Conservation (phyloP, 1,140 invertebrate species). For the Danaus plexippus region DNA sequence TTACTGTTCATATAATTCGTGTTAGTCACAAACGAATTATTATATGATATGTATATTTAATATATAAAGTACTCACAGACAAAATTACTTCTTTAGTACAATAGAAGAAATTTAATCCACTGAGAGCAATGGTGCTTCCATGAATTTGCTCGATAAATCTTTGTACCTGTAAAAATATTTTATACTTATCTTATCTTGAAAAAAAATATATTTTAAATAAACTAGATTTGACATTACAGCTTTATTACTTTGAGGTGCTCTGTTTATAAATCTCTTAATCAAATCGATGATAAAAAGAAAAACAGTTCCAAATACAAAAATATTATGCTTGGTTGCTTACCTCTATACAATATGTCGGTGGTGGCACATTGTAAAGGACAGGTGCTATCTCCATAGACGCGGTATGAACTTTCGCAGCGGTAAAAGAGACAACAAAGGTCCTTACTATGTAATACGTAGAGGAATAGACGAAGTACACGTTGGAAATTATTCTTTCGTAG, state of each 20-base stretch:
- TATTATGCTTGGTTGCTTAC: slow-evolving; percentile 40
- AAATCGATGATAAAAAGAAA: too few species aligned
- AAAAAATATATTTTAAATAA: too few species aligned
- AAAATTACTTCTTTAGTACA: slow-evolving; percentile 74
- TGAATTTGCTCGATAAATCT: slow-evolving; percentile 75
- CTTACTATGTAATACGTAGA: slow-evolving; percentile 74
- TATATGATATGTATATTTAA: slow-evolving; percentile 2
- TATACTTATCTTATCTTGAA: slow-evolving; percentile 1
- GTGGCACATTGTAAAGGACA: slow-evolving; percentile 74
- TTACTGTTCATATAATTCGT: not conserved
- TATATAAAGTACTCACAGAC: slow-evolving; percentile 62
- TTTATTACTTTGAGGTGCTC: too few species aligned
- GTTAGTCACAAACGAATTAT: not conserved
- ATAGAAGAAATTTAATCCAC: slow-evolving; percentile 76
- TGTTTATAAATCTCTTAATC: too few species aligned
- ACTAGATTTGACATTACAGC: too few species aligned
- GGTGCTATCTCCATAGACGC: slow-evolving; percentile 71
- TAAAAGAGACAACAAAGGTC: slow-evolving; percentile 74
- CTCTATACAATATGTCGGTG: slow-evolving; percentile 74
- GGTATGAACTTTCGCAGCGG: slow-evolving; percentile 75
- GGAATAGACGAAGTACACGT: slow-evolving; percentile 74
- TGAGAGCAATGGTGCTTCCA: slow-evolving; percentile 72
- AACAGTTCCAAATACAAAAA: too few species aligned
- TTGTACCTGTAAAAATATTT: slow-evolving; percentile 63
- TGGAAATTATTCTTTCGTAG: too few species aligned